Evolutionary conservation across 2,797 vertebrate genomes (phyloP).

Genomic region (Poeciliopsis presidionis): DNA sequence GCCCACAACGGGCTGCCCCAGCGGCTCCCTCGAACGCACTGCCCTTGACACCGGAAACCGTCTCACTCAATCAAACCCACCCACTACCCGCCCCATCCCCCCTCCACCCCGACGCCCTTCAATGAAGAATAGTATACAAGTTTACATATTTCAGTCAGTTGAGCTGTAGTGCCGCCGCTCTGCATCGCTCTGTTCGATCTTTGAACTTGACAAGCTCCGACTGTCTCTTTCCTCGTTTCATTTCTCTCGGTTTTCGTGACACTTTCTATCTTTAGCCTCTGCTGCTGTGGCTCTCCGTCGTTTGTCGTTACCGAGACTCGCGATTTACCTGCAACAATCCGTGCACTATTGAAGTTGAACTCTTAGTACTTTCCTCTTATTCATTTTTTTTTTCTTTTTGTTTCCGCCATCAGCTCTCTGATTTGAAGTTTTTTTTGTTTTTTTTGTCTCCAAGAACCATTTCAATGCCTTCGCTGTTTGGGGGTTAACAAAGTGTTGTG

Average conservation of each 20-base stretch:
- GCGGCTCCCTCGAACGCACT: constrained; percentile 84
- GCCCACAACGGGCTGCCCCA: constrained; percentile 86
- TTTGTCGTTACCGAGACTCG: constrained; percentile 43
- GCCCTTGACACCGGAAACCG: constrained; percentile 72
- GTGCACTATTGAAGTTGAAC: constrained; percentile 61
- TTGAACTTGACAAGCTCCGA: constrained; percentile 68
- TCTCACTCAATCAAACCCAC: constrained; percentile 36
- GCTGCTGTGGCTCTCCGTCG: constrained; percentile 41
- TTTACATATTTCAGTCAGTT: constrained; percentile 82
- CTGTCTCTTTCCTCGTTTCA: constrained; percentile 37
- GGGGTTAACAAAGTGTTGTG: constrained; percentile 20
- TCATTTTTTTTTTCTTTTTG: constrained; percentile 24
- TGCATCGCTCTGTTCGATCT: constrained; percentile 47
- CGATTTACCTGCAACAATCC: constrained; percentile 49
- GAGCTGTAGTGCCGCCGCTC: constrained; percentile 82
- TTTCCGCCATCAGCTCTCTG: constrained; percentile 56
- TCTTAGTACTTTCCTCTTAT: constrained; percentile 50
- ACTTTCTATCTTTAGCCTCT: constrained; percentile 53
- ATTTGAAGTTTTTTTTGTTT: constrained; percentile 32
- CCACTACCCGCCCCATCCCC: constrained; percentile 38
- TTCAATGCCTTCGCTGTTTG: constrained; percentile 55
- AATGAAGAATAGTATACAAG: constrained; percentile 85
- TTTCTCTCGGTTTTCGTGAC: constrained; percentile 32
- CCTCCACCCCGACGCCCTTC: constrained; percentile 51
- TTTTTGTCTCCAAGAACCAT: constrained; percentile 50